A percentile compares a stretch with the other conserved stretches of the same genome.
phyloP scores from a whole-genome alignment of 2,888 invertebrate species.

The Selenia dentaria region DNA sequence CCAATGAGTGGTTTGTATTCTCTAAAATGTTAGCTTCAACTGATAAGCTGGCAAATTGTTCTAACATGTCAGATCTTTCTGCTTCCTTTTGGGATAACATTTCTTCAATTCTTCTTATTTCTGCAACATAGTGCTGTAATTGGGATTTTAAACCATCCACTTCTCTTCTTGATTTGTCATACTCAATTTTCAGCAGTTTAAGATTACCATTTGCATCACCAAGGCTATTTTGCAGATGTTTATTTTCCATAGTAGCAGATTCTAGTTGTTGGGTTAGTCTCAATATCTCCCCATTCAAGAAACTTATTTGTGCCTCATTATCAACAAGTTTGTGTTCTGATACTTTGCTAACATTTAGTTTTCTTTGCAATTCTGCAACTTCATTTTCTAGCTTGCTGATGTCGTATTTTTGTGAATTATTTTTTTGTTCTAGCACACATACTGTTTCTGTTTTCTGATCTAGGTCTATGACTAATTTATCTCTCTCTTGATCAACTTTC shows the following conservation, averaged over 20 bases:
- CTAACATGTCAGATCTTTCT: constrained; percentile 91
- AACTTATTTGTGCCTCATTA: constrained; percentile 80
- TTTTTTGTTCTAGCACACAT: constrained; percentile 86
- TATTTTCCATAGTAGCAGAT: constrained; percentile 86
- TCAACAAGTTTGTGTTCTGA: constrained; percentile 78
- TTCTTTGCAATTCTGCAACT: constrained; percentile 82
- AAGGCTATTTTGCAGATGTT: constrained; percentile 90
- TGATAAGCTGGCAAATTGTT: constrained; percentile 91
- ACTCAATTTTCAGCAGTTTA: constrained; percentile 86
- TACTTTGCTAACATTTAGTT: constrained; percentile 69
- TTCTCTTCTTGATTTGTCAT: constrained; percentile 88
- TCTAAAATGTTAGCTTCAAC: constrained; percentile 91
- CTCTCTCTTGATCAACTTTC: constrained; percentile 89
- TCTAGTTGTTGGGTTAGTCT: constrained; percentile 84
- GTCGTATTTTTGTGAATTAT: constrained; percentile 84
- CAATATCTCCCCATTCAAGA: constrained; percentile 85
- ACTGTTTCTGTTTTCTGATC: constrained; percentile 90
- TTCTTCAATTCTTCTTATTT: constrained; percentile 92
- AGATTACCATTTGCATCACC: constrained; percentile 86
- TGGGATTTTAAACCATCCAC: constrained; percentile 90
- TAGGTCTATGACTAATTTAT: constrained; percentile 86
- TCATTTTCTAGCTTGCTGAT: constrained; percentile 81
- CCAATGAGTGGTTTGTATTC: constrained; percentile 91
- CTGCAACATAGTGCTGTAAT: constrained; percentile 92
- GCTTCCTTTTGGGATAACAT: constrained; percentile 90